Evolutionary conservation across 2,113 vertebrate species (phyloP), one percentile per base, ranked within the genome.

Genomic region (Lathamus discolor): DNA sequence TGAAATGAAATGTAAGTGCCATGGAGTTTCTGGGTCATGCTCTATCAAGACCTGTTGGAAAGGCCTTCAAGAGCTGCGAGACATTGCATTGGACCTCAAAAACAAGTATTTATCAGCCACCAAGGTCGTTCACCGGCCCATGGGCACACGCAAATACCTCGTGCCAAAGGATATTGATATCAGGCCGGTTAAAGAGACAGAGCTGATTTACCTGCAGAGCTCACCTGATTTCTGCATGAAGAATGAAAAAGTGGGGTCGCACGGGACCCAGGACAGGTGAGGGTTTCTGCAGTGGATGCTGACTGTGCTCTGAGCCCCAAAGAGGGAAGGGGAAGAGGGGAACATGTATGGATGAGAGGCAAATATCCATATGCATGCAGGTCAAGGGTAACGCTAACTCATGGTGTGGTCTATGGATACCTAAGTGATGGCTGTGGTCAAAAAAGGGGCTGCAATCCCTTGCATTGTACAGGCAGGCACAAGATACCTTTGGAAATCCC

Each of bases 111-210:
- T 99, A 83, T 99, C 99, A 3, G 99, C 99, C 93, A 99, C 99
- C 82, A 99, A 99, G 94, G 99, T 99, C 5, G 99, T 99, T 25
- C 99, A 99, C 84, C 97, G 99, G 35, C 99, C 99, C 55, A 99
- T 99, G 98, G 99, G 99, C 80, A 99, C 99, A 10, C 99, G 99
- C 94, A 99, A 99, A 91, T 99, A 99, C 85, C 98, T 99, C 13
- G 99, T 99, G n/a, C 99, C 99, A 85, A 99, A 99, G 95, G 99
- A 99, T 97, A 99, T 99, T 54, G 99, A 99, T 91, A 99, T 99
- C 97, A 97, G 99, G 91, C 99, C 99, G 0, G 99, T 99, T 83
- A 98, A 98, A 89, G 99, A 99, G 94, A 99, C 99, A 1, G 99
- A 99, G 96, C 98, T 99, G 49, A 98, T 99, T n/a, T 99, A 99